These are phyloP conservation scores for Eleginops maclovinus DNA, from an alignment of 2,113 vertebrate species.

Conservation along the genomic window DNA sequence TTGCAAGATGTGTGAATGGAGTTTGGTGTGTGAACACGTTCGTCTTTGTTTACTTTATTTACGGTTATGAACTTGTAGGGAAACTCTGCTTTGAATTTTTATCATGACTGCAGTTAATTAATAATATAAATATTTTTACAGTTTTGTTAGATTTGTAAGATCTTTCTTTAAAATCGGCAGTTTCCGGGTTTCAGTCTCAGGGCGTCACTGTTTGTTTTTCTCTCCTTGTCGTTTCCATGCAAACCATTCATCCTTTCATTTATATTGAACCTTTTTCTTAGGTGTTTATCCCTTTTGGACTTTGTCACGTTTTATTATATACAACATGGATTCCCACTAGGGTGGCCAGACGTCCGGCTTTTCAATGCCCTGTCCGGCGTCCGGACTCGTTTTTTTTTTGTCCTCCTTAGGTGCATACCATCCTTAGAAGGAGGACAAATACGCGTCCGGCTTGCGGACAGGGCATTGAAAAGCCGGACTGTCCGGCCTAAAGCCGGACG, in stretches of 20 bases:
- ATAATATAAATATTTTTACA: not conserved
- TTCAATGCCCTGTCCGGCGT: too few relatives aligned
- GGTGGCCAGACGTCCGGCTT: too few relatives aligned
- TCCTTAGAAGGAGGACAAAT: too few relatives aligned
- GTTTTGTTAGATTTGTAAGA: rapidly evolving
- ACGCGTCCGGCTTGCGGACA: too few relatives aligned
- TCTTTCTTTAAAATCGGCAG: not conserved
- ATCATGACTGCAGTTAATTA: rapidly evolving
- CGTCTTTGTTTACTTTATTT: not conserved
- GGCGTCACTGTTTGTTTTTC: not conserved
- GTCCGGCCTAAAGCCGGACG: too few relatives aligned
- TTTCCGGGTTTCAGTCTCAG: constrained; percentile 20
- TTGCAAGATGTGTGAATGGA: not conserved
- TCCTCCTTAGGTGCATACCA: too few relatives aligned
- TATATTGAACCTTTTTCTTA: not conserved
- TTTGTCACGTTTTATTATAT: too few relatives aligned
- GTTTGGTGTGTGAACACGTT: not conserved
- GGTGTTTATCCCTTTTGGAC: not conserved
- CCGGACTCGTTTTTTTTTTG: too few relatives aligned
- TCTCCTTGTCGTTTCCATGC: not conserved
- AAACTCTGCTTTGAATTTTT: too few relatives aligned
- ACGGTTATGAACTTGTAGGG: rapidly evolving
- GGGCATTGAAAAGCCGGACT: too few relatives aligned
- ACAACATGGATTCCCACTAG: too few relatives aligned
- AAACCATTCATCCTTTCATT: not conserved